phyloP scores from a whole-genome alignment of 2,113 vertebrate genomes.

The Hydropotes inermis region DNA sequence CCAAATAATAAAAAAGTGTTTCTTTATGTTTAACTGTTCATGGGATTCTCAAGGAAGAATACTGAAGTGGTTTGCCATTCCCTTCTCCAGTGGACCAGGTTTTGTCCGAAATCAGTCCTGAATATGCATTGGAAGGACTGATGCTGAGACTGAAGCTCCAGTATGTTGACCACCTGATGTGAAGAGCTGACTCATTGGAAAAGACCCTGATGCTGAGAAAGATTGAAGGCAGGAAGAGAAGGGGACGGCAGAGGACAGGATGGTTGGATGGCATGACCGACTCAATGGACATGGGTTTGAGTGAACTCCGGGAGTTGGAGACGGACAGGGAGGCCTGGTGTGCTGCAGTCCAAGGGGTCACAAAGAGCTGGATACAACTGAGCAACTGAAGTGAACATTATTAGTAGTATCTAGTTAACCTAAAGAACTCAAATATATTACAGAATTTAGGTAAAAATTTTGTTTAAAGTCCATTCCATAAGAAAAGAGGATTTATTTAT shows the following conservation, averaged over 20 bases:
- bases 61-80: neutral
- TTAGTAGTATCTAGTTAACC: neutral
- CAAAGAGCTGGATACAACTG: neutral
- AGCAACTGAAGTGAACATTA: neutral
- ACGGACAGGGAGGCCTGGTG: neutral
- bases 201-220: neutral
- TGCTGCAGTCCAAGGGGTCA: rapidly evolving
- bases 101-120: neutral
- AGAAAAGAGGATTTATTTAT: neutral
- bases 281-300: neutral
- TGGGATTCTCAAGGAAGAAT: neutral
- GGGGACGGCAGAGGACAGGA: neutral
- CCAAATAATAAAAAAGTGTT: neutral
- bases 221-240: neutral
- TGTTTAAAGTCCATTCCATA: neutral
- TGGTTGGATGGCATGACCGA: neutral
- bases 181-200: neutral
- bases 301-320: rapidly evolving
- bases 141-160: neutral
- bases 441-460: neutral
- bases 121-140: neutral
- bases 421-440: neutral
- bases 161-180: neutral
- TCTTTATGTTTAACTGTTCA: neutral
- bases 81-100: neutral